Conservation (phyloP, 2,113 vertebrate species). For the Crotalus helleri region DNA sequence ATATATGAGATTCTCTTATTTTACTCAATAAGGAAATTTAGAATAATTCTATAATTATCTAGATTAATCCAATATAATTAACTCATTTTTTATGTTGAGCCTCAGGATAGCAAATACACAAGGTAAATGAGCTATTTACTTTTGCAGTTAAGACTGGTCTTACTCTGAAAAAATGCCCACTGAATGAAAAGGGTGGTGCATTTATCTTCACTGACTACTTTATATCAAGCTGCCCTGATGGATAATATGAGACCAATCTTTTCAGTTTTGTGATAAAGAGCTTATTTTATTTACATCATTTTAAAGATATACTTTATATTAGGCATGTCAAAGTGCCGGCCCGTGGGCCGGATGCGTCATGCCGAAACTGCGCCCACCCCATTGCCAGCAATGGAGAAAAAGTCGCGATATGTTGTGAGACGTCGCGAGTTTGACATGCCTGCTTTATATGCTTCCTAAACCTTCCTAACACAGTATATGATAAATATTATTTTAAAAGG, state of each 20-base stretch:
- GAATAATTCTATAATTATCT: background rate
- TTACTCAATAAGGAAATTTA: background rate
- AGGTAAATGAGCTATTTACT: background rate
- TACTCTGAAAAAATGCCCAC: background rate
- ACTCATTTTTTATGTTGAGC: background rate
- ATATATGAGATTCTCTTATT: background rate
- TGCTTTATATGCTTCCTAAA: background rate
- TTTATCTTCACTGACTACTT: background rate
- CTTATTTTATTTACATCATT: background rate
- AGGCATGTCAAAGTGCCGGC: no score
- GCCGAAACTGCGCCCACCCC: no score
- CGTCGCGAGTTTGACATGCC: no score
- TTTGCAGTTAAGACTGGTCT: background rate
- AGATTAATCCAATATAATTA: background rate
- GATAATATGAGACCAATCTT: background rate
- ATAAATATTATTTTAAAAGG: background rate
- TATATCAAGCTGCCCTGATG: background rate
- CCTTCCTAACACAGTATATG: background rate
- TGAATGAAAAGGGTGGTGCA: background rate
- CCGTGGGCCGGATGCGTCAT: no score
- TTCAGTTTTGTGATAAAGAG: background rate
- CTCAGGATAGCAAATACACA: background rate
- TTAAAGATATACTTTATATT: background rate
- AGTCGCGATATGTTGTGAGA: no score
- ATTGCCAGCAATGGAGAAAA: no score